A percentile compares a stretch with the other conserved stretches of the same genome.
These are phyloP conservation scores for Agrochola litura DNA, from an alignment of 2,888 invertebrate species.

Conservation along the genomic window DNA sequence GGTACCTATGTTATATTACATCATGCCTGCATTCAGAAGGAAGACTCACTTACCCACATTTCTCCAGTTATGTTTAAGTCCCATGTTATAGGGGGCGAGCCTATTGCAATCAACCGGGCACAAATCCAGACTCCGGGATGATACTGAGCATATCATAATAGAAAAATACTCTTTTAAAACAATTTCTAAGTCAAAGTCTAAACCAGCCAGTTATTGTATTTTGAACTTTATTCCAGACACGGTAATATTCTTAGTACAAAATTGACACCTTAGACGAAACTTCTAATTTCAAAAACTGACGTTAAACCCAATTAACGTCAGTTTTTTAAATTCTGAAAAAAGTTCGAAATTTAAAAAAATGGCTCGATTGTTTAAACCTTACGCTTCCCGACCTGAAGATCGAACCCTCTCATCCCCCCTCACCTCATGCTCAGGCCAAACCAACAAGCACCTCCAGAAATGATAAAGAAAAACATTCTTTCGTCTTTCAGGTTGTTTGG, in stretches of 20 bases:
- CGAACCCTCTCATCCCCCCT: too few relatives aligned
- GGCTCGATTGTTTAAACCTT: background rate
- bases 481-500: constrained; percentile 91
- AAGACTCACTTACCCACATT: background rate
- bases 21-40: background rate
- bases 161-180: background rate
- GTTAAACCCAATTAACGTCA: background rate
- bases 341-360: background rate
- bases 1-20: constrained; percentile 73
- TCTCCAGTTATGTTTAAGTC: background rate
- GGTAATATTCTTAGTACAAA: background rate
- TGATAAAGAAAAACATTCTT: background rate
- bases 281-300: too few relatives aligned
- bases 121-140: background rate
- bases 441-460: background rate
- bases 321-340: background rate
- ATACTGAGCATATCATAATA: background rate
- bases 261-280: background rate
- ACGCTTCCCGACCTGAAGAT: background rate
- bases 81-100: background rate
- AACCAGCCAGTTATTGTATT: background rate
- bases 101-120: background rate
- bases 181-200: background rate
- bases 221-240: background rate
- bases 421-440: background rate